Evolutionary conservation across 2,113 vertebrate genomes (phyloP).

Genomic region (Chauna torquata): DNA sequence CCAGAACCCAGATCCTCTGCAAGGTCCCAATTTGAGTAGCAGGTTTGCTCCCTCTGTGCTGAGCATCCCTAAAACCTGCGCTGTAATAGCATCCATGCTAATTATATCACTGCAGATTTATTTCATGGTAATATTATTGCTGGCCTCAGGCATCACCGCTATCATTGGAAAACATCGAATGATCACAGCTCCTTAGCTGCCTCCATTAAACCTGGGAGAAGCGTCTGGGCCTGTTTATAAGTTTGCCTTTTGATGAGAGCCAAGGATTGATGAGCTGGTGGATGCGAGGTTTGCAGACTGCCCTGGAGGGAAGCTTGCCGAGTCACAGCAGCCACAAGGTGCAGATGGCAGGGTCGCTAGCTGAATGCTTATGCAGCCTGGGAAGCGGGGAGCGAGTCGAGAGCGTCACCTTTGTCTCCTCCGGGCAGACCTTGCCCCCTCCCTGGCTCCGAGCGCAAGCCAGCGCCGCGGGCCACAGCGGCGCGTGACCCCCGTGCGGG

Average conservation of each 20-base stretch:
- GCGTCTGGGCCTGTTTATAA: conserved; percentile 49
- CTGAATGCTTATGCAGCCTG: neutral
- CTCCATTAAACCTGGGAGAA: conserved; percentile 63
- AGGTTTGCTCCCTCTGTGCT: conserved; percentile 1
- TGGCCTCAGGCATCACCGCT: conserved; percentile 62
- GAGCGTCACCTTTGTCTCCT: neutral
- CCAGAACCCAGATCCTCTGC: neutral
- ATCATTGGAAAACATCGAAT: conserved; percentile 54
- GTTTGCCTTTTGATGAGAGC: conserved; percentile 53
- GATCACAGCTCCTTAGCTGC: conserved; percentile 49
- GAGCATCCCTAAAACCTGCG: conserved; percentile 54
- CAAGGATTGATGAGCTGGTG: conserved; percentile 45
- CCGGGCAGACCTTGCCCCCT: neutral
- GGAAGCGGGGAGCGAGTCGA: accelerated
- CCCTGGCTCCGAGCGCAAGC: neutral
- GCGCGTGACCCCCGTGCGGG: no score
- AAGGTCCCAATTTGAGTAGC: neutral
- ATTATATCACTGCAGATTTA: conserved; percentile 74
- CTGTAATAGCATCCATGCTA: conserved; percentile 51
- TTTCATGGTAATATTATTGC: conserved; percentile 66
- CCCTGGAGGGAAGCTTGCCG: conserved; percentile 38
- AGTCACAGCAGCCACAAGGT: neutral
- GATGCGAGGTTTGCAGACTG: neutral
- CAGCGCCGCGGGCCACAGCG: accelerated
- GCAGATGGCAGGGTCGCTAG: conserved; percentile 11